phyloP scores from a whole-genome alignment of 2,888 invertebrate species.

The Acanthosepion esculentum region DNA sequence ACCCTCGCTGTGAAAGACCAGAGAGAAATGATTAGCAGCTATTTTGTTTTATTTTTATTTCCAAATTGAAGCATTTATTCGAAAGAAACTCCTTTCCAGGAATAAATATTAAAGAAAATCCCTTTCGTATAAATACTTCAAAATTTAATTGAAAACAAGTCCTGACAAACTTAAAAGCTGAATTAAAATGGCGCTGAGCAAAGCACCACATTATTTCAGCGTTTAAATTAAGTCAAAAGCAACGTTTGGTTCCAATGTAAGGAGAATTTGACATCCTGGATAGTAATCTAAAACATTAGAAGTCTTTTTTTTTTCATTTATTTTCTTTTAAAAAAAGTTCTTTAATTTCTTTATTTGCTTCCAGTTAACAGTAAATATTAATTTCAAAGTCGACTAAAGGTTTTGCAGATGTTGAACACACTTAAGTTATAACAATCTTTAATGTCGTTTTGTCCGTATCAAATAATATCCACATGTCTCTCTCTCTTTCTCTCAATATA shows the following conservation, averaged over 20 bases:
- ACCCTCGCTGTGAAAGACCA: no score
- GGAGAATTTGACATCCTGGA: not conserved
- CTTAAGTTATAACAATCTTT: not conserved
- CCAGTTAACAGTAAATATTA: not conserved
- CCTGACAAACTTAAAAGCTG: no score
- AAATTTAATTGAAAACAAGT: no score
- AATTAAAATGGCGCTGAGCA: no score
- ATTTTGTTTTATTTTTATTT: no score
- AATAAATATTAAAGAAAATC: no score
- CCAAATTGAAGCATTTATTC: no score
- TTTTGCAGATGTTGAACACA: not conserved
- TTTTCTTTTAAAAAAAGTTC: not conserved
- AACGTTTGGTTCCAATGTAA: not conserved
- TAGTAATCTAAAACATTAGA: not conserved
- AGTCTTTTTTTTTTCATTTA: not conserved
- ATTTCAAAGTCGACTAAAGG: not conserved
- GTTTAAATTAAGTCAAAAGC: not conserved
- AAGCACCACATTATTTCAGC: no score
- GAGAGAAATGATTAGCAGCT: no score
- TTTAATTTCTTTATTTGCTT: not conserved
- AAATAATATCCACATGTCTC: not conserved
- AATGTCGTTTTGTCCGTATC: not conserved
- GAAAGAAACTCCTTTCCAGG: no score
- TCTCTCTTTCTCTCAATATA: not conserved
- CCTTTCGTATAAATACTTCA: no score